Conservation (phyloP, 2,113 vertebrate genomes). For the Pithys albifrons region DNA sequence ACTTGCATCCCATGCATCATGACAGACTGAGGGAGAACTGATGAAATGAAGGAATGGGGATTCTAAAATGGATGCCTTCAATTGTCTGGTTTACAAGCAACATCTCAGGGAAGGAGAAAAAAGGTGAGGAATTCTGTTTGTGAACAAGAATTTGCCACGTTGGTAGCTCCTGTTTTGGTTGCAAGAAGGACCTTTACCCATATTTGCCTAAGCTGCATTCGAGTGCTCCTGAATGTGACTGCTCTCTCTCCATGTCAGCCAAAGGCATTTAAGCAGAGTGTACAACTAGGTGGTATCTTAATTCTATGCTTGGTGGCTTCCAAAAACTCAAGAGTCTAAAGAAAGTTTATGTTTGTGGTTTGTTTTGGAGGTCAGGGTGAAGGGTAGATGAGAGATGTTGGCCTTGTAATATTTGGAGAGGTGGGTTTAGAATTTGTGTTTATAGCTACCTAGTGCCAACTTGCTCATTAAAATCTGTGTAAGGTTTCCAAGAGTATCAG, state of each 20-base stretch:
- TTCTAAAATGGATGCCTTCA: neutral
- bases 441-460: neutral
- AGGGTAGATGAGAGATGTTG: neutral
- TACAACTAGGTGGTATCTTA: neutral
- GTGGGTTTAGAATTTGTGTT: neutral
- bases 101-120: neutral
- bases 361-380: neutral
- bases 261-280: neutral
- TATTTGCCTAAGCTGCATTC: neutral
- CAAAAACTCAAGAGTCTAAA: neutral
- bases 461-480: conserved; percentile 20
- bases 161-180: neutral
- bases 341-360: neutral
- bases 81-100: neutral
- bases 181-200: neutral
- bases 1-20: neutral
- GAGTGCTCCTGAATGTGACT: neutral
- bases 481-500: conserved; percentile 33
- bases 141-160: neutral
- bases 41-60: neutral
- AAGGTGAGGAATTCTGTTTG: neutral
- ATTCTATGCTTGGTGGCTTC: neutral
- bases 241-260: neutral
- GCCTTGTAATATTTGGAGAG: neutral
- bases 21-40: neutral